phyloP scores from a whole-genome alignment of 2,113 vertebrate genomes.

The Oryzias melastigma region DNA sequence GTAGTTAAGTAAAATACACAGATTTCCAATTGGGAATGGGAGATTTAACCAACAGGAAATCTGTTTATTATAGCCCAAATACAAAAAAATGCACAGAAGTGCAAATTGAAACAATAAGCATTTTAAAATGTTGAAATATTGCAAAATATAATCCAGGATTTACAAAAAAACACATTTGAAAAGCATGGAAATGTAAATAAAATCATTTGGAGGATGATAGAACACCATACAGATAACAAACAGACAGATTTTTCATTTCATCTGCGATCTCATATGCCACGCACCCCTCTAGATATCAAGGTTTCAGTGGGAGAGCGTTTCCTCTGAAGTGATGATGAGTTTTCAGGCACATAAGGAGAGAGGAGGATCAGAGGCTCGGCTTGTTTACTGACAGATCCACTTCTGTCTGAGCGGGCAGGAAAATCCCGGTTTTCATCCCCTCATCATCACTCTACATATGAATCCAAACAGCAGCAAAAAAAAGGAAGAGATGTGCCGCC shows the following conservation, averaged over 20 bases:
- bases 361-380: constrained; percentile 1
- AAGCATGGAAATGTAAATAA: no score
- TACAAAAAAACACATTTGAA: no score
- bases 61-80: constrained; percentile 10
- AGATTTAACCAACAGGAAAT: not conserved
- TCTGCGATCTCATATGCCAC: constrained; percentile 33
- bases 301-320: constrained; percentile 50
- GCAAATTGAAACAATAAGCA: no score
- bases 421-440: not conserved
- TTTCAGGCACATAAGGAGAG: constrained; percentile 33
- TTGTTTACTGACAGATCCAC: constrained; percentile 7
- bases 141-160: no score
- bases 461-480: not conserved
- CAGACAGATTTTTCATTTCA: constrained; percentile 23
- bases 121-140: no score
- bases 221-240: constrained; percentile 16
- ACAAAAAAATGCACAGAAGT: no score
- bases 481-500: not conserved
- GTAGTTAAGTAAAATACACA: not conserved
- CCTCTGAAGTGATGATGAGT: constrained; percentile 48
- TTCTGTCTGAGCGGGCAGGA: not conserved
- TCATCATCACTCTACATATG: no score
- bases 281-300: constrained; percentile 58
- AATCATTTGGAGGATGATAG: no score
- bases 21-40: not conserved